These are phyloP conservation scores for Lampris incognitus DNA, from an alignment of 2,113 vertebrate species.

Conservation along the genomic window DNA sequence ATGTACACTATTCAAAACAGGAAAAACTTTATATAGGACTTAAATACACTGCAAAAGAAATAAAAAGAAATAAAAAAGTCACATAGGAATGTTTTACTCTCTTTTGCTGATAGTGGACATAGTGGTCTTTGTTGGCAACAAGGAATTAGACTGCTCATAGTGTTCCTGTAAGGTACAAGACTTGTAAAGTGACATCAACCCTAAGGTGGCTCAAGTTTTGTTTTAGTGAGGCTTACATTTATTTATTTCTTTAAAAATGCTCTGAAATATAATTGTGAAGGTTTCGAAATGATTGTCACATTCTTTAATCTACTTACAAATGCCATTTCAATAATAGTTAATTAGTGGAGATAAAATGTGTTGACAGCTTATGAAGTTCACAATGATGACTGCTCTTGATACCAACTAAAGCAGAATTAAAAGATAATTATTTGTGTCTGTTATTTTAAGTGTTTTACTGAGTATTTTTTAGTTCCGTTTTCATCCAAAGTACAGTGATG, in stretches of 20 bases:
- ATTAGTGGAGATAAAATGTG: conserved; percentile 16
- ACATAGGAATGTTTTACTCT: conserved; percentile 59
- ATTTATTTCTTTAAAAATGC: conserved; percentile 8
- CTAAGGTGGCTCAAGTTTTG: conserved; percentile 19
- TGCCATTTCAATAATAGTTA: conserved; percentile 37
- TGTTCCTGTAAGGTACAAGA: conserved; percentile 7
- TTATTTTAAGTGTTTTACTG: conserved; percentile 18
- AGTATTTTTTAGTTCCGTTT: conserved; percentile 10
- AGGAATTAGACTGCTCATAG: conserved; percentile 8
- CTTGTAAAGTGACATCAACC: conserved; percentile 19
- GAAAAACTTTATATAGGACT: conserved; percentile 54
- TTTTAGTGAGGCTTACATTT: conserved; percentile 11
- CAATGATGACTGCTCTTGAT: conserved; percentile 1
- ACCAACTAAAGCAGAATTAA: conserved; percentile 31
- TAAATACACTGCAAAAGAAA: conserved; percentile 52
- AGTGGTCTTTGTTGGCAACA: conserved; percentile 17
- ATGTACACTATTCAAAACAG: conserved; percentile 60
- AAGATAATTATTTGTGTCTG: neutral
- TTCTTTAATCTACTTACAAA: conserved; percentile 37
- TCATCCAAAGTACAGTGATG: conserved; percentile 7
- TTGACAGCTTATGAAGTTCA: neutral
- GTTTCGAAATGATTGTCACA: conserved; percentile 65
- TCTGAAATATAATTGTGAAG: conserved; percentile 4
- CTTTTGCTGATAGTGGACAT: conserved; percentile 39
- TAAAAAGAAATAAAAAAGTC: conserved; percentile 15